Conservation (phyloP, 2,797 vertebrate genomes). For the Phalloptychus januarius region DNA sequence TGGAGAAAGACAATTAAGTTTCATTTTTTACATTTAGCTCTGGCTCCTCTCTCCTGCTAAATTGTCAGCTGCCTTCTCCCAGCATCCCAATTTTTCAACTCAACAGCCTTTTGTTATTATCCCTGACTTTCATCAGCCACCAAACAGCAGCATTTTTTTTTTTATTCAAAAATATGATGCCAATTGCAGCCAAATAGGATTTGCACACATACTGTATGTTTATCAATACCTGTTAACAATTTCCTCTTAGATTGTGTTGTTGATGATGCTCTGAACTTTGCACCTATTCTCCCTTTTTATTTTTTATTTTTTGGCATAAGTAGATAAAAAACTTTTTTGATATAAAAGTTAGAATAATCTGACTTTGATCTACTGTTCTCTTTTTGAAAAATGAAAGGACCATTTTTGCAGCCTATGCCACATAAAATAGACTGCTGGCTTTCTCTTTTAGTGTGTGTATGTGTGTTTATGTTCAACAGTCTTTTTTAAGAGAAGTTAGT, state of each 20-base stretch:
- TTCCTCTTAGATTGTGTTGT: conserved; percentile 6
- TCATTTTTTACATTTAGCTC: conserved; percentile 45
- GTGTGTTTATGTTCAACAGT: conserved; percentile 1
- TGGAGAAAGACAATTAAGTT: conserved; percentile 57
- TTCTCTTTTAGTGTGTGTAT: conserved; percentile 8
- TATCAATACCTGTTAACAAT: background rate
- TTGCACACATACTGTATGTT: conserved; percentile 12
- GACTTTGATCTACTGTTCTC: conserved; percentile 46
- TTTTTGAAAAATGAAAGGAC: conserved; percentile 45
- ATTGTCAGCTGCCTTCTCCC: conserved; percentile 26
- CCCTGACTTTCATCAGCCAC: conserved; percentile 8
- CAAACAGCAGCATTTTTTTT: background rate
- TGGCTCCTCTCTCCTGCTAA: conserved; percentile 14
- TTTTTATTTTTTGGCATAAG: conserved; percentile 1
- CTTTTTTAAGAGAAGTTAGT: conserved; percentile 1
- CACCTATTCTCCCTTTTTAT: background rate
- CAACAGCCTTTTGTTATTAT: conserved; percentile 13
- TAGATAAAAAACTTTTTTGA: conserved; percentile 23
- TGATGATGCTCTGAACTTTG: conserved; percentile 19
- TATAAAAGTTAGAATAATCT: conserved; percentile 28
- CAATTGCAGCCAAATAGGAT: conserved; percentile 30
- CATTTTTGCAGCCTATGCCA: conserved; percentile 32
- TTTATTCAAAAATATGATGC: background rate
- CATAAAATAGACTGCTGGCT: conserved; percentile 27
- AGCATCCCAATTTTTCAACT: conserved; percentile 2